phyloP scores from a whole-genome alignment of 2,113 vertebrate species.

The Hydropotes inermis region DNA sequence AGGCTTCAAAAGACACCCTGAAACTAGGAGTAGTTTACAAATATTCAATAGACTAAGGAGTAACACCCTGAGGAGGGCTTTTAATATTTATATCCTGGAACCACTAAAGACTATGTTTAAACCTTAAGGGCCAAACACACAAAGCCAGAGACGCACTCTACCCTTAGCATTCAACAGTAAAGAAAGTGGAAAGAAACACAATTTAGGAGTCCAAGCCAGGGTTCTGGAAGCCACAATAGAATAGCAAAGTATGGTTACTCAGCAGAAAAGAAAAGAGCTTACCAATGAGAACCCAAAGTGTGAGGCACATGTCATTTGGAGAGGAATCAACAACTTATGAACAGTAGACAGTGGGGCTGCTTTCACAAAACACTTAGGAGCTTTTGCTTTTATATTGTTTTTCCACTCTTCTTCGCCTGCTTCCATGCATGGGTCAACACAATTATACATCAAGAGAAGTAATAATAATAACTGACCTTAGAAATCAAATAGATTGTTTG shows the following conservation, averaged over 20 bases:
- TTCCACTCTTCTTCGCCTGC: not conserved
- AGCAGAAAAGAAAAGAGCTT: not conserved
- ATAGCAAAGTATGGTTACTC: not conserved
- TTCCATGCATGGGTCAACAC: not conserved
- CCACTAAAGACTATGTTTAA: slow-evolving; percentile 27
- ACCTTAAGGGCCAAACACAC: slow-evolving; percentile 12
- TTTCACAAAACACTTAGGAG: not conserved
- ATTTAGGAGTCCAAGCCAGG: not conserved
- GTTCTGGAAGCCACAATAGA: not conserved
- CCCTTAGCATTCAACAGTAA: not conserved
- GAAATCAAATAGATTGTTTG: not conserved
- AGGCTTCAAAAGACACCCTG: not conserved
- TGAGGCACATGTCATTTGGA: not conserved
- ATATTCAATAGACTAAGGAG: not conserved
- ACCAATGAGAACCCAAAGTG: not conserved
- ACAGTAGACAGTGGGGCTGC: not conserved
- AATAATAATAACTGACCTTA: not conserved
- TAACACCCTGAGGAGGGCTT: not conserved
- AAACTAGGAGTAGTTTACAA: not conserved
- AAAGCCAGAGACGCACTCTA: not conserved
- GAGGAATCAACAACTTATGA: not conserved
- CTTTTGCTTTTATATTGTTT: not conserved
- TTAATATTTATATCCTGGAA: slow-evolving; percentile 30
- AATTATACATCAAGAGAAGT: not conserved
- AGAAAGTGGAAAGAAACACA: not conserved